These are phyloP conservation scores for Aegithalos caudatus DNA, from an alignment of 2,113 vertebrate genomes.

Conservation along the genomic window DNA sequence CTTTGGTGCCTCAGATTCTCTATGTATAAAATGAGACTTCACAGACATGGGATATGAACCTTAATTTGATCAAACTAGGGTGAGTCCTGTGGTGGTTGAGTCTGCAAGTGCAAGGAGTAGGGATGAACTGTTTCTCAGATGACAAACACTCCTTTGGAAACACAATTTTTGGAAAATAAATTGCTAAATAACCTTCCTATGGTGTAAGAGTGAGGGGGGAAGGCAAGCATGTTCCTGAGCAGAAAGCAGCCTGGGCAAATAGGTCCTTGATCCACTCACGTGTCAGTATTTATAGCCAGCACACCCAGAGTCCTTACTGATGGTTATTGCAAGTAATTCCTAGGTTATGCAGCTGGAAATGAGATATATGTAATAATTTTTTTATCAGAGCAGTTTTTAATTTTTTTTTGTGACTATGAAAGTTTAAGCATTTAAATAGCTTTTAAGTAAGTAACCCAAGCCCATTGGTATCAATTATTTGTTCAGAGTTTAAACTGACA, in stretches of 20 bases:
- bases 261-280: background rate
- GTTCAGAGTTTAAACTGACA: slow-evolving; percentile 68
- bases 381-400: background rate
- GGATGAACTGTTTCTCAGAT: background rate
- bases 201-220: background rate
- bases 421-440: slow-evolving; percentile 53
- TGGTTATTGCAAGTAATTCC: background rate
- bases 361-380: background rate
- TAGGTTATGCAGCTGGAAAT: background rate
- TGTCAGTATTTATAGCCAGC: background rate
- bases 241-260: background rate
- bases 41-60: background rate
- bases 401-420: slow-evolving; percentile 7
- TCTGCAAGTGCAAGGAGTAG: background rate
- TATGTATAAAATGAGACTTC: background rate
- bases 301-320: background rate
- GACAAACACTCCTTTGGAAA: background rate
- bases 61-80: background rate
- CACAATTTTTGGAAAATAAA: background rate
- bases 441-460: slow-evolving; percentile 50
- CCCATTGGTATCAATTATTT: slow-evolving; percentile 62
- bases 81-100: background rate
- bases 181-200: background rate
- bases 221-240: background rate
- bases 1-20: background rate